Evolutionary conservation across 2,113 vertebrate genomes (phyloP).

Genomic region (Lamprologus tigripictilis): DNA sequence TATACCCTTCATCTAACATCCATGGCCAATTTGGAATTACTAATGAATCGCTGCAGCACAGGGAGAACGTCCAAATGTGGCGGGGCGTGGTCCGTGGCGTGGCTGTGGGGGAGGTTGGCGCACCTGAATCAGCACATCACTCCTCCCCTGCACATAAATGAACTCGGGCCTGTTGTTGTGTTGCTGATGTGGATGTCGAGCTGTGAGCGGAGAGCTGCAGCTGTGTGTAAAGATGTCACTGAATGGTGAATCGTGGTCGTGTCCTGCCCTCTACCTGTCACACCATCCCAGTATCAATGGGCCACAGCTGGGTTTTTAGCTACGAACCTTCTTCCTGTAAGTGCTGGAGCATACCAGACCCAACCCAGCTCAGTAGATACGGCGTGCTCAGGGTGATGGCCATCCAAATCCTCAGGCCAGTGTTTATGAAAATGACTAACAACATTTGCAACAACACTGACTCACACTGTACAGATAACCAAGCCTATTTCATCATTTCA

Average conservation of each 20-base stretch:
- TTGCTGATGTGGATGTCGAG: not conserved
- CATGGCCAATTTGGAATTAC: not conserved
- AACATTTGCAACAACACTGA: not conserved
- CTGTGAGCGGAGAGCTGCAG: not conserved
- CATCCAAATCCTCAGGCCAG: not conserved
- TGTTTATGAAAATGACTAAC: not conserved
- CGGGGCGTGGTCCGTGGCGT: not conserved
- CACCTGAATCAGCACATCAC: not conserved
- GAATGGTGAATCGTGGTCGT: not conserved
- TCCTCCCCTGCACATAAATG: not conserved
- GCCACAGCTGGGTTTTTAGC: not conserved
- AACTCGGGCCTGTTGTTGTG: not conserved
- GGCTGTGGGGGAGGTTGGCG: not conserved
- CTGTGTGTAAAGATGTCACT: not conserved
- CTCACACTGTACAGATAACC: not conserved
- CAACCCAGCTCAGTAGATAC: not conserved
- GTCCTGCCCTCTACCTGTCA: not conserved
- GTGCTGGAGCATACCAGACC: not conserved
- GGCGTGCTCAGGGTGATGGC: not conserved
- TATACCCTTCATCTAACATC: not conserved
- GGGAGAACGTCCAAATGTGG: not conserved
- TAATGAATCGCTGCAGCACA: not conserved
- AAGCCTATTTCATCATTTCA: not conserved
- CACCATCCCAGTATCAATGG: not conserved
- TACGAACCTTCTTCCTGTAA: not conserved